Base-by-base conservation (phyloP, 2,888 invertebrate genomes). In the Entomobrya multifasciata region DNA sequence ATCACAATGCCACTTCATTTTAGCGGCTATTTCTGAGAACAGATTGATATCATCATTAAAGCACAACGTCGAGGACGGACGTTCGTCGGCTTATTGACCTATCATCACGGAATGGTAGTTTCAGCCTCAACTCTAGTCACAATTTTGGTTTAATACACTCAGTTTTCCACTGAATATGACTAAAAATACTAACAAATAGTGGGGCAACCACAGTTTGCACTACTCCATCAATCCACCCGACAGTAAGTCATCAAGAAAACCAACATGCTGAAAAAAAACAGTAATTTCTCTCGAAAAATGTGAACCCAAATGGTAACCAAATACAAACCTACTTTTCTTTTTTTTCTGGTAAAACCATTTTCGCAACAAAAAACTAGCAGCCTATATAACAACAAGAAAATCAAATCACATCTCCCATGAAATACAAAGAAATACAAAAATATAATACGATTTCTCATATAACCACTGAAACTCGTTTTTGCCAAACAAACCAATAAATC, bases 231-330 rank as follows among this genome's bases (percentile, higher is more conserved):
- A 70, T 70, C 49, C n/a, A 44, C 44, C 70, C 70, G 70, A 5
- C 70, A 67, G 80, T 80, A 44, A 52, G 80, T 70, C 81, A 81
- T 44, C 60, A n/a, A n/a, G n/a, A n/a, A n/a, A n/a, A 36, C 36
- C 36, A 36, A 6, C 36, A 36, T 36, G 27, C 55, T 36, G 11
- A 55, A 74, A 17, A 74, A 74, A 52, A 55, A 52, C 11, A 55
- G 10, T 20, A 74, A 20, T 74, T 52, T 74, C 74, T 74, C 74
- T 78, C 17, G 13, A 15, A 78, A 44, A 72, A 67, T 4, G 2
- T n/a, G 30, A 55, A 52, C 60, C 17, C 60, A 44, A 72, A 67
- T 4, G 2, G 11, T 20, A 55, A 52, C 60, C 17, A 72, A 81
- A 74, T 74, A 55, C 74, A 74, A 74, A 74, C 74, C 74, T 74